Percentiles rank a stretch among this genome's conserved stretches.
Evolutionary conservation across 2,888 invertebrate genomes (phyloP).

Genomic region (Pristionchus mayeri): DNA sequence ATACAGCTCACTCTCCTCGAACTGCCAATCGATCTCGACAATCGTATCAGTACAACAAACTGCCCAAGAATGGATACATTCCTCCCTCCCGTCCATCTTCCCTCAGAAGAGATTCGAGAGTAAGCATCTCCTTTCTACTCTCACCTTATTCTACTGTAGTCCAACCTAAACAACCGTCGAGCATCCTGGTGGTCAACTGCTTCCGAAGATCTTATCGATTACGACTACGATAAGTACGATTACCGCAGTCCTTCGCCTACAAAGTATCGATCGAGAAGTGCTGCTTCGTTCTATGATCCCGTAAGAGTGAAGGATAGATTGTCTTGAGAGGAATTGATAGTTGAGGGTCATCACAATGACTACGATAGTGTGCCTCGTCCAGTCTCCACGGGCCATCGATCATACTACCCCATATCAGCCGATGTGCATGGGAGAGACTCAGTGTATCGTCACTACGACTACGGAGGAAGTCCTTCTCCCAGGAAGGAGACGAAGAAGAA

Average conservation of each 20-base stretch:
- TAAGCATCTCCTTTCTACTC: background rate
- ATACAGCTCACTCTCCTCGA: background rate
- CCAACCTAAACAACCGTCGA: background rate
- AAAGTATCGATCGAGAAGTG: slow-evolving; percentile 42
- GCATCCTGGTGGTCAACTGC: slow-evolving; percentile 43
- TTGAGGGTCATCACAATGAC: slow-evolving; percentile 1
- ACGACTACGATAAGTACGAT: slow-evolving; percentile 47
- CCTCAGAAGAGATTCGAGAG: slow-evolving; percentile 29
- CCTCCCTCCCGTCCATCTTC: background rate
- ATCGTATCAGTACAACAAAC: slow-evolving; percentile 40
- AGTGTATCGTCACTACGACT: slow-evolving; percentile 27
- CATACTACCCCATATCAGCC: background rate
- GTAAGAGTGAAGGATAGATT: background rate
- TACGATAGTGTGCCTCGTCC: slow-evolving; percentile 46
- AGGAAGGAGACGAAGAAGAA: slow-evolving; percentile 16
- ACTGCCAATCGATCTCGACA: slow-evolving; percentile 8
- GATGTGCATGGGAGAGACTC: slow-evolving; percentile 31
- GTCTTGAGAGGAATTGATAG: background rate
- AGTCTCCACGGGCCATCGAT: slow-evolving; percentile 12
- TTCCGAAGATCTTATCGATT: slow-evolving; percentile 49
- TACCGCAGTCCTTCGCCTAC: slow-evolving; percentile 35
- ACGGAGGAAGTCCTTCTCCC: background rate
- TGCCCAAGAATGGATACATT: slow-evolving; percentile 17
- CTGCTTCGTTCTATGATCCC: slow-evolving; percentile 30
- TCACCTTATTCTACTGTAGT: background rate